A percentile compares a stretch with the other conserved stretches of the same genome.
Conservation (phyloP, 2,797 vertebrate species). For the Vireo griseus region DNA sequence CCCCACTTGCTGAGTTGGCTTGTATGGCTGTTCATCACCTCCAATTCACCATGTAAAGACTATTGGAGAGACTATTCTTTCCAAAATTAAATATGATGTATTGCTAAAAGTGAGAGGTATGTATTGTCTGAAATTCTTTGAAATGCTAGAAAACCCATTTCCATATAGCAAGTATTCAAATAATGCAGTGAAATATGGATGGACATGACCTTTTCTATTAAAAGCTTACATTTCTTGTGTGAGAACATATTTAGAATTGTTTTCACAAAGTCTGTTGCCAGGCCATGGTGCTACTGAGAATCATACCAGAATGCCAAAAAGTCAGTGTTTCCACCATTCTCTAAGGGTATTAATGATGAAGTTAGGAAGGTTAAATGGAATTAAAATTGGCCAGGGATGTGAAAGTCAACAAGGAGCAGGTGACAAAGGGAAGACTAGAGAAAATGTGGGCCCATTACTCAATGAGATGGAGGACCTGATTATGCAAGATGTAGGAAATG, state of each 20-base stretch:
- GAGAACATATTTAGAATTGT: background rate
- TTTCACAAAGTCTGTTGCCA: background rate
- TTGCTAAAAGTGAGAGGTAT: background rate
- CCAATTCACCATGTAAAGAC: background rate
- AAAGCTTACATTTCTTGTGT: background rate
- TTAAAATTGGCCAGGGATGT: background rate
- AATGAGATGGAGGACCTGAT: background rate
- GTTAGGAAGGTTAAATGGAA: background rate
- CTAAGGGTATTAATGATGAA: background rate
- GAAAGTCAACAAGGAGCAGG: background rate
- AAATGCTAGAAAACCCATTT: background rate
- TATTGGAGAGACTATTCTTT: background rate
- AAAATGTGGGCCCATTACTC: background rate
- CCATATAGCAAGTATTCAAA: background rate
- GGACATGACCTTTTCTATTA: background rate
- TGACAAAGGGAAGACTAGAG: background rate
- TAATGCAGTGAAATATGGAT: background rate
- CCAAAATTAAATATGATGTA: background rate
- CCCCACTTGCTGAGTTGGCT: background rate
- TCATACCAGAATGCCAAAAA: background rate
- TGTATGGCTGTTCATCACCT: background rate
- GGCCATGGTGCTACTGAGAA: background rate
- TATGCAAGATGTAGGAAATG: background rate
- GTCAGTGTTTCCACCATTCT: background rate
- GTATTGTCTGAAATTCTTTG: background rate